These are phyloP conservation scores for Rhinopomastus cyanomelas DNA, from an alignment of 2,113 vertebrate genomes.

Conservation along the genomic window DNA sequence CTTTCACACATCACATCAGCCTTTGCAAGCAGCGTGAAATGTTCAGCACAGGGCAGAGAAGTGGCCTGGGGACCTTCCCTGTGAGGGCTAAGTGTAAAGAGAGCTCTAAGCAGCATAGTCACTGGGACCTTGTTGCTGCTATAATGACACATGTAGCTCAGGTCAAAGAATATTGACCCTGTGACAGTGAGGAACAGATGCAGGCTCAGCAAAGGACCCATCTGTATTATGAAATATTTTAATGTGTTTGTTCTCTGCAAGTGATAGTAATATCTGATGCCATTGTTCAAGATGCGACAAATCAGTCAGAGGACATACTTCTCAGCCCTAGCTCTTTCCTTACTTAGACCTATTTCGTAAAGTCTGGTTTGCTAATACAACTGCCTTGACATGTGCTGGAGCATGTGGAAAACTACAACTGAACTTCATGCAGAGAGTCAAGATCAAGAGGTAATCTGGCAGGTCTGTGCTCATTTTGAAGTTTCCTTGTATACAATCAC, in stretches of 20 bases:
- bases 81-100: background rate
- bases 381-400: accelerated
- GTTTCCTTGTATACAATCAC: background rate
- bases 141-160: background rate
- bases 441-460: background rate
- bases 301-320: background rate
- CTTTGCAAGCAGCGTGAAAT: background rate
- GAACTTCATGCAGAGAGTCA: background rate
- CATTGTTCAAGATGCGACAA: background rate
- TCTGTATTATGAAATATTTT: background rate
- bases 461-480: background rate
- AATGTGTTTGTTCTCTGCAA: background rate
- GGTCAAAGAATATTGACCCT: background rate
- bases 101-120: background rate
- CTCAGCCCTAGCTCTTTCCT: background rate
- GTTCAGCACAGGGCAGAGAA: background rate
- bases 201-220: background rate
- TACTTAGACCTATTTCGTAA: background rate
- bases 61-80: background rate
- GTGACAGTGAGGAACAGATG: background rate
- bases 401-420: background rate
- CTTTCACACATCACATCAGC: background rate
- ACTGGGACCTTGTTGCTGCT: background rate
- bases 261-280: background rate
- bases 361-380: background rate